Evolutionary conservation across 2,888 invertebrate genomes (phyloP).

Genomic region (Sipha maydis): DNA sequence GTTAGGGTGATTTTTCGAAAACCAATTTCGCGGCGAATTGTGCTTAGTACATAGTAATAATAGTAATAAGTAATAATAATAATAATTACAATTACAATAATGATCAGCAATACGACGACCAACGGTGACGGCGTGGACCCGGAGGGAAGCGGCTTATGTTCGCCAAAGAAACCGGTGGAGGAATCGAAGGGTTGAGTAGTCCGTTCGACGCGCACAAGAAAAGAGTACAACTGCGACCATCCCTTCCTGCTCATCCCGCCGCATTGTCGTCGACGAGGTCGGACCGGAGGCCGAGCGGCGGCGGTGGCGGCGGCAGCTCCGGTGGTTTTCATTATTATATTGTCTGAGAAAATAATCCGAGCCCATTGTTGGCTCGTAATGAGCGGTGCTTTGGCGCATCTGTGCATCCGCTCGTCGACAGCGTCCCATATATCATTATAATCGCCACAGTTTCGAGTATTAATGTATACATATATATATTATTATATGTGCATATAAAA

Average conservation of each 20-base stretch:
- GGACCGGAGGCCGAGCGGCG: neutral
- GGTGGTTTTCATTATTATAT: constrained; percentile 49
- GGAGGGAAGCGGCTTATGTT: neutral
- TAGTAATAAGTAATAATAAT: neutral
- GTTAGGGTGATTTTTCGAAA: neutral
- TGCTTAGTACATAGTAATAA: neutral
- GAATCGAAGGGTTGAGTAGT: neutral
- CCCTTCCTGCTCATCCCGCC: neutral
- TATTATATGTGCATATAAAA: neutral
- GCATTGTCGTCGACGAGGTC: too few relatives aligned
- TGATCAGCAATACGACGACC: neutral
- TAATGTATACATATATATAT: neutral
- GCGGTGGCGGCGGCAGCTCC: neutral
- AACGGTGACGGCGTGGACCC: neutral
- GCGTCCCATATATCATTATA: constrained; percentile 53
- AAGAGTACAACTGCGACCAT: neutral
- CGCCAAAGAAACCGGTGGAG: neutral
- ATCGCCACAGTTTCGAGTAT: constrained; percentile 56
- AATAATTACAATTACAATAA: neutral
- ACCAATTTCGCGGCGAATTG: neutral
- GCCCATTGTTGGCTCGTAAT: constrained; percentile 56
- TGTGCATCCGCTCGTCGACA: constrained; percentile 56
- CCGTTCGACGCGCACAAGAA: constrained; percentile 32
- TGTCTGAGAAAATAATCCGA: constrained; percentile 60
- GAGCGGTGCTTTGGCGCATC: constrained; percentile 61